Evolutionary conservation across 1,140 invertebrate species (phyloP).

Genomic region (Sipha flava): DNA sequence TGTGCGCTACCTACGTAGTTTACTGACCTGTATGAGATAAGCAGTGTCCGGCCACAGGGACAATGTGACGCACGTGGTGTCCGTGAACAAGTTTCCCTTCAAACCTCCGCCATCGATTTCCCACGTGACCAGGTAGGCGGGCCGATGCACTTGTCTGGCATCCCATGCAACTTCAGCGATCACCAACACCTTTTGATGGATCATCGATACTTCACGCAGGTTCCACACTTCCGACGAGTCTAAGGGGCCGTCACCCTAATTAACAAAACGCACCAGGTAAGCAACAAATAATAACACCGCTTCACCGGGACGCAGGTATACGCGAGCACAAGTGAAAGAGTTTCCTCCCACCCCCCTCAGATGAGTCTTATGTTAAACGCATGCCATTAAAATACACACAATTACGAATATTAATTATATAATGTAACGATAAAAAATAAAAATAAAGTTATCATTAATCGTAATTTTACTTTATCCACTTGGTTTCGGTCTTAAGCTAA

Average conservation of each 20-base stretch:
- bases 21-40: slow-evolving; percentile 63
- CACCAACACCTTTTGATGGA: slow-evolving; percentile 61
- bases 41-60: slow-evolving; percentile 70
- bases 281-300: no score
- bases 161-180: slow-evolving; percentile 69
- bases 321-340: no score
- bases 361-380: no score
- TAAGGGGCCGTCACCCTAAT: neutral
- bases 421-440: neutral
- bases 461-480: neutral
- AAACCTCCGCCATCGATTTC: slow-evolving; percentile 70
- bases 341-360: no score
- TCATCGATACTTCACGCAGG: slow-evolving; percentile 56
- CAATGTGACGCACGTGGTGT: slow-evolving; percentile 64
- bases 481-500: neutral
- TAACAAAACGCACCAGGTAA: neutral
- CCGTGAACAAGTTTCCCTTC: slow-evolving; percentile 74
- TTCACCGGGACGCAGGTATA: no score
- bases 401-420: neutral
- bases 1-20: neutral
- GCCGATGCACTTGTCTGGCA: slow-evolving; percentile 42
- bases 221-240: slow-evolving; percentile 46
- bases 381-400: no score
- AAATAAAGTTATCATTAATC: neutral
- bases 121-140: slow-evolving; percentile 65